These are phyloP conservation scores for Schrankia costaestrigalis DNA, from an alignment of 2,888 invertebrate genomes.

Conservation along the genomic window DNA sequence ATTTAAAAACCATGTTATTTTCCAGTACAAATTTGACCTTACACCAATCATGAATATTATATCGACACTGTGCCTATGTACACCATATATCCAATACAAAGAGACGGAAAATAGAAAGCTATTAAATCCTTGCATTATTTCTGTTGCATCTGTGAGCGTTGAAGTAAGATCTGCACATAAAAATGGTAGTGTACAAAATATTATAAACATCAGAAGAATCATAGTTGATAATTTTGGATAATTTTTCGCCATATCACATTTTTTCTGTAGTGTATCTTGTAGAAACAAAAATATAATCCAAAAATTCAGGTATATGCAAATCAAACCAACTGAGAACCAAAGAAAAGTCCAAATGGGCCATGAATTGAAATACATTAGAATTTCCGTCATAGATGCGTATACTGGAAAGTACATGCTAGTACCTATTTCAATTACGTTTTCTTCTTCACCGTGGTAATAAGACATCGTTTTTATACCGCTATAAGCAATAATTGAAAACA, in stretches of 20 bases:
- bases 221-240: conserved; percentile 40
- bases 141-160: conserved; percentile 47
- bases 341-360: conserved; percentile 54
- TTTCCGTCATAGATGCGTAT: conserved; percentile 60
- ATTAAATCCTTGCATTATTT: conserved; percentile 55
- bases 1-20: conserved; percentile 55
- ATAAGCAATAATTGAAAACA: conserved; percentile 51
- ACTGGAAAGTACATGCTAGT: conserved; percentile 44
- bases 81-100: conserved; percentile 68
- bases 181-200: conserved; percentile 52
- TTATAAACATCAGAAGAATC: conserved; percentile 36
- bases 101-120: conserved; percentile 56
- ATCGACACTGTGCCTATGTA: conserved; percentile 59
- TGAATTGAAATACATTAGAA: conserved; percentile 57
- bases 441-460: conserved; percentile 65
- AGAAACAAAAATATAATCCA: conserved; percentile 57
- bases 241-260: conserved; percentile 24
- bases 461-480: conserved; percentile 65
- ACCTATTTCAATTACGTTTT: conserved; percentile 57
- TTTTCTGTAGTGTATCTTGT: conserved; percentile 38
- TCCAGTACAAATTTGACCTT: conserved; percentile 64
- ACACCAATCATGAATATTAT: conserved; percentile 73
- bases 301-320: conserved; percentile 51
- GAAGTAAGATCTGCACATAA: conserved; percentile 60
- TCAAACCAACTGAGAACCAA: conserved; percentile 57